These are phyloP conservation scores for Melierax canorus DNA, from an alignment of 2,113 vertebrate genomes.

Conservation along the genomic window DNA sequence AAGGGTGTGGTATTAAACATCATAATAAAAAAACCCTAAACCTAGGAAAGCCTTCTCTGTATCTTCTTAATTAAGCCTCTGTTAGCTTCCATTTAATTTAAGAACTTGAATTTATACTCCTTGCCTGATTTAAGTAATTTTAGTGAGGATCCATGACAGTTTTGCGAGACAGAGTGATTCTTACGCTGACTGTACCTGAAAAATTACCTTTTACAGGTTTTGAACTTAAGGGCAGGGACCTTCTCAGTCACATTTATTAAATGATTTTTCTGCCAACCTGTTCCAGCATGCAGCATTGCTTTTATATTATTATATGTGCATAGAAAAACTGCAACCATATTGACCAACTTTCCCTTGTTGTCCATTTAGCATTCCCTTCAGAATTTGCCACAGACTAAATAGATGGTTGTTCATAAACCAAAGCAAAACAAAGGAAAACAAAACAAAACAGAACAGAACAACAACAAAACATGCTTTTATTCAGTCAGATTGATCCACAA, in stretches of 20 bases:
- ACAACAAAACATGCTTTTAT: background rate
- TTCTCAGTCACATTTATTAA: background rate
- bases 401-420: background rate
- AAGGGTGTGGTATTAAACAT: slow-evolving; percentile 15
- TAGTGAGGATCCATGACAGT: background rate
- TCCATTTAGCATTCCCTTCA: background rate
- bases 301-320: background rate
- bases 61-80: background rate
- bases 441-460: background rate
- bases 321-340: background rate
- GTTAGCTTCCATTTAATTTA: slow-evolving; percentile 2
- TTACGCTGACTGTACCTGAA: background rate
- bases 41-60: background rate
- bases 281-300: background rate
- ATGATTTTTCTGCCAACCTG: background rate
- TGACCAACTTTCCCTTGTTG: background rate
- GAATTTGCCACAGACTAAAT: background rate
- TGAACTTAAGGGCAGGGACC: background rate
- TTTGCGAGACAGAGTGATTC: background rate
- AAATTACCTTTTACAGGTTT: background rate
- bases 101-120: background rate
- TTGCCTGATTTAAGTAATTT: background rate
- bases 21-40: background rate
- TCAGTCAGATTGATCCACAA: background rate
- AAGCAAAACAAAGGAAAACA: background rate